Conservation (phyloP, 2,797 vertebrate species). For the Spizella passerina region DNA sequence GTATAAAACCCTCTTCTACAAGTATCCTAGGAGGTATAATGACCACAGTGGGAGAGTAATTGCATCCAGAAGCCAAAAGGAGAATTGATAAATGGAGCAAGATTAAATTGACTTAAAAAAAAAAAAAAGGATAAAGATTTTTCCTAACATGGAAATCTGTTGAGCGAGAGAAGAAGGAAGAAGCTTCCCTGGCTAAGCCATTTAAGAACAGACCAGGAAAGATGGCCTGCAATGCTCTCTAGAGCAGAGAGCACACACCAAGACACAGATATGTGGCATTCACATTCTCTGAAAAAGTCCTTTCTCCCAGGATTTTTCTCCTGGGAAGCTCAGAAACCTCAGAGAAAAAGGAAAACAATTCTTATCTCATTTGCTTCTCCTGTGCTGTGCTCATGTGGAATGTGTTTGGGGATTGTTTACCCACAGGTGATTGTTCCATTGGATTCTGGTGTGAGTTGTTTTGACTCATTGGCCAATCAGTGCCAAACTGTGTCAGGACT, state of each 20-base stretch:
- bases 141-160: not conserved
- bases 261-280: not conserved
- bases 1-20: not conserved
- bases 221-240: not conserved
- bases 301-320: too few species aligned
- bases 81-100: constrained; percentile 18
- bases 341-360: not conserved
- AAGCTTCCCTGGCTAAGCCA: not conserved
- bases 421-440: not conserved
- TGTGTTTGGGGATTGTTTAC: not conserved
- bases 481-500: not conserved
- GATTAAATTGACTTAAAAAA: not conserved
- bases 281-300: not conserved
- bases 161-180: not conserved
- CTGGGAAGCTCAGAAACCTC: too few species aligned
- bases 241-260: not conserved
- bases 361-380: not conserved
- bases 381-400: not conserved
- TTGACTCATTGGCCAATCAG: not conserved
- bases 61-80: constrained; percentile 5
- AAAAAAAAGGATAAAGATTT: not conserved
- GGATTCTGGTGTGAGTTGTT: not conserved
- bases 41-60: constrained; percentile 17
- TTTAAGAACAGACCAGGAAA: not conserved
- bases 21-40: constrained; percentile 7